Base-by-base conservation (phyloP, 2,797 vertebrate genomes). In the Tenualosa thibaudeaui region DNA sequence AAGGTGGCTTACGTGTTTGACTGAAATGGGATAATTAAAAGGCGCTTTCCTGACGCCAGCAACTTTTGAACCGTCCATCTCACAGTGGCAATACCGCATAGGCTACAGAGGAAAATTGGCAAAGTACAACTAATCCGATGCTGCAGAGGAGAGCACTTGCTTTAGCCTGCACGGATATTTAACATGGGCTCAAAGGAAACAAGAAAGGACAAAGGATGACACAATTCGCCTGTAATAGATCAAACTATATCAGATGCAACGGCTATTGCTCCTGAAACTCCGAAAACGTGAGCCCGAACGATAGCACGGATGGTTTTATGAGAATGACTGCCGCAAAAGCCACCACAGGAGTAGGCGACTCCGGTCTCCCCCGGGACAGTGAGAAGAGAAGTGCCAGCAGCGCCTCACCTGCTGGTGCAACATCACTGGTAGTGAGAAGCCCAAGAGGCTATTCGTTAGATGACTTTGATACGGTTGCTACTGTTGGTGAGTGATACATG, bases 381-480 rank as follows among this genome's bases (percentile, higher is more conserved):
- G 62, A 81, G 46, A 84, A 60, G 85, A 88, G 81, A 54, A 60
- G 58, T 54, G 81, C 85, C 58, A 81, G 71, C 37, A 46, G 37
- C 26, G 71, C 17, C 81, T 84, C 60, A 56, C 78, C 84, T 75
- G 71, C 71, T 17, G 84, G 84, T 54, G 84, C 84, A 53, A 46
- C 82, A n/a, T 75, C 86, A 58, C 89, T 50, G 81, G 84, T 24
- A 46, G 86, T 19, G 75, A 83, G 12, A 62, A 84, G 3, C 8
- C 82, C 0, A 5, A 87, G 2, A 91, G 92, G 81, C 60, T 93
- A 88, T 89, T 89, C 88, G n/a, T 91, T 95, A 82, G 94, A 95
- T 84, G 92, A 95, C 81, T 89, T 95, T 86, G 93, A 95, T 88
- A 95, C 93, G 17, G 86, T 95, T 84, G 93, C 95, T 31, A 94